Conservation (phyloP, 2,797 vertebrate genomes). For the Crypturellus tataupa region DNA sequence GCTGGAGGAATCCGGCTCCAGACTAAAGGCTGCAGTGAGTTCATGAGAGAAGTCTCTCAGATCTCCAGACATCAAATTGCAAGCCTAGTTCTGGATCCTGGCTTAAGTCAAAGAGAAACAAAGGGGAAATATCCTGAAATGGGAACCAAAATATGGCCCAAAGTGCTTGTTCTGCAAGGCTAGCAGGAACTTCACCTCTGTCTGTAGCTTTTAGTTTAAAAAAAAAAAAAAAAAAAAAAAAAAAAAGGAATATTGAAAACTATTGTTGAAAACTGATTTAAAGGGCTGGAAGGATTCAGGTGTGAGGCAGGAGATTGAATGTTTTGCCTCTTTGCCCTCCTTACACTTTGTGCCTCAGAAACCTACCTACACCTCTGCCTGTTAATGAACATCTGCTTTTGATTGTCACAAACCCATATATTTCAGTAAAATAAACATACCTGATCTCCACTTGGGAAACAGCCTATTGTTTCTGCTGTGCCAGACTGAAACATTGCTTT, state of each 20-base stretch:
- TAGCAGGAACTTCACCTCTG: not conserved
- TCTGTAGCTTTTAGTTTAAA: not conserved
- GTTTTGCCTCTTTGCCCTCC: conserved; percentile 45
- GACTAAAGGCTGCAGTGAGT: not conserved
- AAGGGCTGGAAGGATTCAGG: not conserved
- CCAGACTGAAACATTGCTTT: conserved; percentile 45
- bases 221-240: not conserved
- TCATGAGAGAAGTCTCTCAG: not conserved
- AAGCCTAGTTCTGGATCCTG: not conserved
- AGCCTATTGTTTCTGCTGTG: conserved; percentile 50
- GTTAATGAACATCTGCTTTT: conserved; percentile 67
- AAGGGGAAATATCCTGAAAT: not conserved
- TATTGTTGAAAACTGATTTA: conserved; percentile 18
- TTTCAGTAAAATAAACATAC: conserved; percentile 65
- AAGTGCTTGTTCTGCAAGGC: not conserved
- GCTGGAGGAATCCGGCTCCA: not conserved
- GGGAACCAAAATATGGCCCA: not conserved
- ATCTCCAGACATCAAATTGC: not conserved
- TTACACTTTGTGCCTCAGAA: conserved; percentile 46
- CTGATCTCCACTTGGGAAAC: conserved; percentile 45
- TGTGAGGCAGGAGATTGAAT: conserved; percentile 7
- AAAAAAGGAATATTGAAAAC: not conserved
- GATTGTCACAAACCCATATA: conserved; percentile 60
- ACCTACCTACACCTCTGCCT: conserved; percentile 31
- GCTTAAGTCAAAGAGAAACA: not conserved